Percentiles rank a stretch among this genome's conserved stretches.
phyloP scores from a whole-genome alignment of 2,797 vertebrate genomes.

The Nothura maculosa region DNA sequence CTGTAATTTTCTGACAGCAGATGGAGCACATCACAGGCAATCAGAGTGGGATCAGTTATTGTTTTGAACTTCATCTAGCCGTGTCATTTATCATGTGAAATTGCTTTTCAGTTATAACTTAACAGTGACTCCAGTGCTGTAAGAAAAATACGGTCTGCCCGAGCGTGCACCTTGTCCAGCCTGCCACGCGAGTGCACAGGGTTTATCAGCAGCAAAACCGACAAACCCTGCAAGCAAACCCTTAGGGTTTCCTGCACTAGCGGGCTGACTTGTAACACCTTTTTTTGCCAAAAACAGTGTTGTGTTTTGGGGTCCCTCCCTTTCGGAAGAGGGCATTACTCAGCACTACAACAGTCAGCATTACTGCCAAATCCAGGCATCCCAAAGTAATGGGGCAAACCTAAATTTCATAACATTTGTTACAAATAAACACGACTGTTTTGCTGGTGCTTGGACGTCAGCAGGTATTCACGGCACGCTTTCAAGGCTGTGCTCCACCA shows the following conservation, averaged over 20 bases:
- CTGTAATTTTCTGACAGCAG: background rate
- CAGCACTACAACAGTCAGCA: background rate
- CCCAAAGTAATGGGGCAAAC: background rate
- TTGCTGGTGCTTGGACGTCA: background rate
- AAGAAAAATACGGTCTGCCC: background rate
- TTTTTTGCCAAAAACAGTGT: background rate
- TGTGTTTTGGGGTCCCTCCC: background rate
- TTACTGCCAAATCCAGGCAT: background rate
- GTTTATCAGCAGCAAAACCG: background rate
- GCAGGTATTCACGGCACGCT: rapidly evolving
- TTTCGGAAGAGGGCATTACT: background rate
- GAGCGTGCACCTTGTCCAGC: background rate
- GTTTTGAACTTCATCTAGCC: background rate
- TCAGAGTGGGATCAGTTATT: background rate
- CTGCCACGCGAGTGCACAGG: background rate
- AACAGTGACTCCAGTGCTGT: background rate
- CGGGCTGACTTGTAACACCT: background rate
- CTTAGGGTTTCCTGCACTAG: background rate
- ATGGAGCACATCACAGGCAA: background rate
- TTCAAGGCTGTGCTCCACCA: background rate
- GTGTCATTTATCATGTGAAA: background rate
- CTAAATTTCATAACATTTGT: background rate
- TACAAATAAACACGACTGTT: rapidly evolving
- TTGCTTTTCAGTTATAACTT: background rate
- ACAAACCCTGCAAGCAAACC: background rate